These are phyloP conservation scores for Poliocrania exsul DNA, from an alignment of 2,797 vertebrate genomes.

Conservation along the genomic window DNA sequence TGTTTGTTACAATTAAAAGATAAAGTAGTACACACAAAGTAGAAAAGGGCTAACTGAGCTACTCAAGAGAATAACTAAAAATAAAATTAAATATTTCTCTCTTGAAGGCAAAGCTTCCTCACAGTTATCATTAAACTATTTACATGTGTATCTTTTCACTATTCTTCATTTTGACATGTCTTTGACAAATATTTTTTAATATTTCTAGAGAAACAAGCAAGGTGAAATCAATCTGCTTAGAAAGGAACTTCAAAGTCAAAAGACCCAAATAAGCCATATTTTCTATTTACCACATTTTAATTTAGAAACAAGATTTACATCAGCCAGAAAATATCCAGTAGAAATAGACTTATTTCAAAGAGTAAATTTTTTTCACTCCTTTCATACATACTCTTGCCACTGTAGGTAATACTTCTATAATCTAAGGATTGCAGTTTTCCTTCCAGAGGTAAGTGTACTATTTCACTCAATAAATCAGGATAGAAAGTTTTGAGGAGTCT, in stretches of 20 bases:
- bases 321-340: not conserved
- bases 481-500: not conserved
- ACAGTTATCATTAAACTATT: not conserved
- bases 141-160: not conserved
- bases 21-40: not conserved
- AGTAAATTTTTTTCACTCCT: not conserved
- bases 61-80: not conserved
- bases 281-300: not conserved
- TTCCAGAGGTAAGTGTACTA: not conserved
- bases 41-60: not conserved
- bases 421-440: not conserved
- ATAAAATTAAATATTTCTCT: not conserved
- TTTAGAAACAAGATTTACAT: not conserved
- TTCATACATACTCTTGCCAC: not conserved
- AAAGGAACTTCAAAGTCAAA: not conserved
- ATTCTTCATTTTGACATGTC: not conserved
- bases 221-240: not conserved
- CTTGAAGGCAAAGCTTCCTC: not conserved
- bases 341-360: not conserved
- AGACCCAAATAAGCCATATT: not conserved
- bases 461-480: not conserved
- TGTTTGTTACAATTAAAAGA: not conserved
- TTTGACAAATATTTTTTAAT: not conserved
- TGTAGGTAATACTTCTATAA: not conserved
- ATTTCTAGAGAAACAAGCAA: slow-evolving; percentile 10